Conservation (phyloP, 2,888 invertebrate genomes). For the Urechis unicinctus region DNA sequence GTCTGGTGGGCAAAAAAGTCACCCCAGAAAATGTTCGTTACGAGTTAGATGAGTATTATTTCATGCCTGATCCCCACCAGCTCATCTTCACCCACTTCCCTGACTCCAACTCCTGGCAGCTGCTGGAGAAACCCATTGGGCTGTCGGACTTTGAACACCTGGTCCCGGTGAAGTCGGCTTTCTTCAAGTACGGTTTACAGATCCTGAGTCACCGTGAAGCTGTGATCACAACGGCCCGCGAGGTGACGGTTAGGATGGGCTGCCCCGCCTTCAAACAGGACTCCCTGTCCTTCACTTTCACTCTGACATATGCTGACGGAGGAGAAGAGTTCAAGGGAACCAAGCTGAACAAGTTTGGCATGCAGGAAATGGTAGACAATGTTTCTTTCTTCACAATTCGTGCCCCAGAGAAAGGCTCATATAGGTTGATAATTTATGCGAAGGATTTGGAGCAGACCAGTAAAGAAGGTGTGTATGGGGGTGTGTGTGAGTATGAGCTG, state of each 20-base stretch:
- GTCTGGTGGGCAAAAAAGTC: constrained; percentile 49
- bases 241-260: constrained; percentile 41
- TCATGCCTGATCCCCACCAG: constrained; percentile 49
- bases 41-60: constrained; percentile 50
- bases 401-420: constrained; percentile 43
- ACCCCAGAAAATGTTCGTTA: constrained; percentile 45
- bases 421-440: constrained; percentile 49
- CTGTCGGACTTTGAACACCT: constrained; percentile 49
- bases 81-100: constrained; percentile 51
- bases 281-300: constrained; percentile 48
- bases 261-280: constrained; percentile 36
- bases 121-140: constrained; percentile 39
- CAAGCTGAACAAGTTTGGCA: constrained; percentile 41
- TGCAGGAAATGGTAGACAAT: constrained; percentile 47
- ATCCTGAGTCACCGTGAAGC: constrained; percentile 49
- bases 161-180: constrained; percentile 50
- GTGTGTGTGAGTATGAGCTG: constrained; percentile 50
- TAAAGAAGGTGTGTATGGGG: constrained; percentile 49
- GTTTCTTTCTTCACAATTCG: constrained; percentile 47
- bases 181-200: constrained; percentile 50
- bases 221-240: constrained; percentile 42
- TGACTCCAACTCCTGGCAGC: constrained; percentile 45
- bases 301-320: constrained; percentile 43
- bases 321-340: constrained; percentile 34
- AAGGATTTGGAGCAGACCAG: constrained; percentile 44